These are phyloP conservation scores for Augochlorella aurata DNA, from an alignment of 2,888 invertebrate species.

Conservation along the genomic window DNA sequence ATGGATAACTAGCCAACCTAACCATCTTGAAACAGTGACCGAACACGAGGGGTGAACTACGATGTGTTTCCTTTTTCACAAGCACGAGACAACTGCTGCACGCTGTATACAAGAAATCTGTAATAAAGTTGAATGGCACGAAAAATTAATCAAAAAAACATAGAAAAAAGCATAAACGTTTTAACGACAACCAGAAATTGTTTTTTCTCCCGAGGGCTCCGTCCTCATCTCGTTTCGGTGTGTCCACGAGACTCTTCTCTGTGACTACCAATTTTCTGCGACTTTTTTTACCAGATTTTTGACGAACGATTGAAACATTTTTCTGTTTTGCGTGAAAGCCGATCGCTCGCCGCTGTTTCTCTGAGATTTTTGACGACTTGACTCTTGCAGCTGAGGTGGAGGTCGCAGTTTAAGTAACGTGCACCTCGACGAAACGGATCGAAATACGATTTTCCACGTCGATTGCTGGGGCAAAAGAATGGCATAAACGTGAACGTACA, in stretches of 20 bases:
- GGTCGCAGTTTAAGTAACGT: conserved; percentile 54
- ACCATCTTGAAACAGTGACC: conserved; percentile 40
- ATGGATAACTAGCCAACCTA: conserved; percentile 24
- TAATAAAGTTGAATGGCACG: conserved; percentile 43
- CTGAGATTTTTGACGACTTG: conserved; percentile 38
- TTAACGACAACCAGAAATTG: conserved; percentile 22
- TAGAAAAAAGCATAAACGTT: conserved; percentile 5
- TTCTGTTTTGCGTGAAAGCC: conserved; percentile 33
- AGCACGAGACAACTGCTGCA: conserved; percentile 41
- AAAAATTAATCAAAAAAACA: conserved; percentile 13
- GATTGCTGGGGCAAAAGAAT: background rate
- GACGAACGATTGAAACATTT: background rate
- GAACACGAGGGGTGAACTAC: conserved; percentile 3
- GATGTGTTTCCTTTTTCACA: conserved; percentile 7
- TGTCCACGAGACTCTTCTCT: background rate
- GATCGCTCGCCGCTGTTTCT: background rate
- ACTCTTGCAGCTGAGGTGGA: conserved; percentile 69
- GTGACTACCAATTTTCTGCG: background rate
- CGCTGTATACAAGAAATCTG: conserved; percentile 33
- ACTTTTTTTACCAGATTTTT: background rate
- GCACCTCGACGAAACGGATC: conserved; percentile 30
- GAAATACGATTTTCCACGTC: conserved; percentile 23
- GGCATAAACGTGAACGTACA: background rate
- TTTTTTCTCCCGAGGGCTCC: background rate
- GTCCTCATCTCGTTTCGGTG: background rate